Percentiles rank a stretch among this genome's conserved stretches.
phyloP scores from a whole-genome alignment of 2,113 vertebrate species.

The Callipepla californica region DNA sequence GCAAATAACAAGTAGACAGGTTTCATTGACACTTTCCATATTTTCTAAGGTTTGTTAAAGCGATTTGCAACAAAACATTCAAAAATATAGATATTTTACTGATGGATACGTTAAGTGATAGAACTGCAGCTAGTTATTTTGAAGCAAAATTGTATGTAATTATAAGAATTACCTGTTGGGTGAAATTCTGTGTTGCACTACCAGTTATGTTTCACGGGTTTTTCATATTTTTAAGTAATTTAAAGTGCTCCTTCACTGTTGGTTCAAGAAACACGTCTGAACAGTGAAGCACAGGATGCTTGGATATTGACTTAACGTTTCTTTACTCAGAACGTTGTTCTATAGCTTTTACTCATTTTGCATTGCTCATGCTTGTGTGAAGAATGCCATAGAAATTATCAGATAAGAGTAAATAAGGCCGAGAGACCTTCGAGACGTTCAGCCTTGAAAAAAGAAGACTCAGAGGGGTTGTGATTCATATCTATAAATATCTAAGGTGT shows the following conservation, averaged over 20 bases:
- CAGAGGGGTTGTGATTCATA: too few relatives aligned
- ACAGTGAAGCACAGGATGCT: neutral
- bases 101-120: neutral
- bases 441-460: too few relatives aligned
- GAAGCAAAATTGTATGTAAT: neutral
- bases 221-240: neutral
- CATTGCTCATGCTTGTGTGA: neutral
- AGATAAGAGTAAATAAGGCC: neutral
- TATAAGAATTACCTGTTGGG: neutral
- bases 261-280: neutral
- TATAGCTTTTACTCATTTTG: neutral
- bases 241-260: neutral
- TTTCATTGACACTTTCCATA: neutral
- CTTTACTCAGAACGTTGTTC: neutral
- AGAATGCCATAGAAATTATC: neutral
- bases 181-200: neutral
- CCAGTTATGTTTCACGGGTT: neutral
- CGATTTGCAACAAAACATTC: neutral
- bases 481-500: too few relatives aligned
- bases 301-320: neutral
- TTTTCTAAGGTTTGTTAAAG: neutral
- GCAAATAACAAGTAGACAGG: neutral
- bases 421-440: too few relatives aligned
- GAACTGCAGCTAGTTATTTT: neutral
- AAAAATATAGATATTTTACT: neutral